Base-by-base conservation (phyloP, 2,113 vertebrate genomes). In the Syrrhaptes paradoxus region DNA sequence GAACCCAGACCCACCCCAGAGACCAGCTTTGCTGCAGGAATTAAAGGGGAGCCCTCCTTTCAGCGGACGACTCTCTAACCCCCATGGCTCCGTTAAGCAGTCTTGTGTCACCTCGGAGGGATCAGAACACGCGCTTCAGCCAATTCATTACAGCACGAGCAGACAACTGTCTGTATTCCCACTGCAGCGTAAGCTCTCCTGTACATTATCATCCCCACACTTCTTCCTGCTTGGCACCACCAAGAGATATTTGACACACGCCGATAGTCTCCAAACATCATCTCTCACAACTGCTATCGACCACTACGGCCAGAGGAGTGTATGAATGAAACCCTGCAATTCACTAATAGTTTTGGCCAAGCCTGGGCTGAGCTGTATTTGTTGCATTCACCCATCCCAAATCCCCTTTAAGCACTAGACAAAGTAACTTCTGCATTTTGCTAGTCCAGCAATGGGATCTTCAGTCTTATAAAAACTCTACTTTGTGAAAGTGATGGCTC, bases 381-480 rank as follows among this genome's bases (percentile, higher is more conserved):
- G 66, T 51, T 79, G 62, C 52, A 59, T 29, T 90, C 92, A 79
- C 72, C 55, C 68, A 65, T 12, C 89, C 79, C 71, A 94, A 96
- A 97, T 96, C 92, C 89, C 52, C 73, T 75, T 51, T 96, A 97
- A 96, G 91, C 95, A 87, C 85, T n/a, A 63, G 28, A 97, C 92
- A 97, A 95, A 97, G 93, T 91, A 41, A 90, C 24, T 84, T 32
- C 51, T 38, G 83, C 36, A 61, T 86, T 97, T 87, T 85, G 70
- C 77, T 83, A 93, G 94, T 68, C 81, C 72, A 67, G 88, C 93
- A 91, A 28, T 12, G 51, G 79, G 90, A 89, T 79, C 73, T 26
- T 48, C 45, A 14, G 24, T 55, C 80, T 62, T 71, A 36, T 10
- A 71, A 71, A 95, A 94, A 87, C 63, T 68, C 82, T 32, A 58